Evolutionary conservation across 2,888 invertebrate genomes (phyloP).

Genomic region (Ormyrus rosae): DNA sequence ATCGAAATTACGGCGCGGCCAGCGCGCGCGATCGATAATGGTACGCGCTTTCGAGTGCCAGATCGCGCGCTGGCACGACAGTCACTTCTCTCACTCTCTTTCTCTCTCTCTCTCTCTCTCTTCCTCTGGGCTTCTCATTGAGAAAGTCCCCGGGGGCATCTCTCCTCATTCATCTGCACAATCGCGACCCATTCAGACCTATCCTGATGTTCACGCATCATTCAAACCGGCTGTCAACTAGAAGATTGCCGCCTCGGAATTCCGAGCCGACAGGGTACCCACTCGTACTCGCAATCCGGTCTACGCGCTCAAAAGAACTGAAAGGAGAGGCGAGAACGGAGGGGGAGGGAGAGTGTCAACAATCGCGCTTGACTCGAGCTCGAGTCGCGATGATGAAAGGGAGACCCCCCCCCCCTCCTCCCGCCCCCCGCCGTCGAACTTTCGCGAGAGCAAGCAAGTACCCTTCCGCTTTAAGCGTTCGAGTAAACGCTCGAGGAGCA

Average conservation of each 20-base stretch:
- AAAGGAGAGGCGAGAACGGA: not conserved
- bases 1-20: slow-evolving; percentile 27
- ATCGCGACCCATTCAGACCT: slow-evolving; percentile 38
- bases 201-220: slow-evolving; percentile 15
- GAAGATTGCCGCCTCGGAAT: slow-evolving; percentile 37
- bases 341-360: slow-evolving; percentile 16
- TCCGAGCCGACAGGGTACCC: not conserved
- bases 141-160: slow-evolving; percentile 29
- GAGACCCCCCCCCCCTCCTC: not conserved
- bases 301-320: not conserved
- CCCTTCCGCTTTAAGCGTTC: too few species aligned
- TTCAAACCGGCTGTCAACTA: slow-evolving; percentile 21
- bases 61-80: not conserved
- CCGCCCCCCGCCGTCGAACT: not conserved
- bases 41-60: not conserved
- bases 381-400: slow-evolving; percentile 6
- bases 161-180: slow-evolving; percentile 23
- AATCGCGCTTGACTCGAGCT: not conserved
- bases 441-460: not conserved
- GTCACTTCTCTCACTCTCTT: not conserved
- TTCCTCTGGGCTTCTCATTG: slow-evolving; percentile 18
- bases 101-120: not conserved
- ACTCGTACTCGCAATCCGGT: not conserved
- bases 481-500: too few species aligned
- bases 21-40: not conserved